phyloP scores from a whole-genome alignment of 2,797 vertebrate genomes.

The Aldrovandia affinis region DNA sequence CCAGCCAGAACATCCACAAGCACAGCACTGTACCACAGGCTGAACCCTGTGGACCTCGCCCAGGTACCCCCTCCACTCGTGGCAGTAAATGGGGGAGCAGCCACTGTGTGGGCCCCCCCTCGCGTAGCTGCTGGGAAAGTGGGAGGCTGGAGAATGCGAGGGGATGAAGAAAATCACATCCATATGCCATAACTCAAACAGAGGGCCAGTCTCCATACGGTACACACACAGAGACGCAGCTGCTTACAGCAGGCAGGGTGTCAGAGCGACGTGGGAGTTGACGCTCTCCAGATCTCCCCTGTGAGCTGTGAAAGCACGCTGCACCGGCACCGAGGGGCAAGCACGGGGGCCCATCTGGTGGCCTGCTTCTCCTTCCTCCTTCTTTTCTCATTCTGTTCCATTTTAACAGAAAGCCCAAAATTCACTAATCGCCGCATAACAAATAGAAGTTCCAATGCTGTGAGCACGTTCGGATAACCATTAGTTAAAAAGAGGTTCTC shows the following conservation, averaged over 20 bases:
- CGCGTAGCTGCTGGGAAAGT: background rate
- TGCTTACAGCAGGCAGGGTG: conserved; percentile 11
- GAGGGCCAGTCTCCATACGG: conserved; percentile 43
- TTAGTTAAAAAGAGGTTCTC: background rate
- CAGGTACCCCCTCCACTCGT: background rate
- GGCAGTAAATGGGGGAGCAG: conserved; percentile 23
- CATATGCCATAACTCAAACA: conserved; percentile 68
- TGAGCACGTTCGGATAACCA: background rate
- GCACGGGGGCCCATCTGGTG: background rate
- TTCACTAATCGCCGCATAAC: background rate
- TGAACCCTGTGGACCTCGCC: background rate
- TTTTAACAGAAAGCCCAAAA: background rate
- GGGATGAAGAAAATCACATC: conserved; percentile 70
- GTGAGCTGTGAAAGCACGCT: background rate
- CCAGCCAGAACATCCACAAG: background rate
- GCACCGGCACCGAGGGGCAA: background rate
- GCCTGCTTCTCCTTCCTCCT: background rate
- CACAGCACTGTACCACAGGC: background rate
- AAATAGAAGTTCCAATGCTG: background rate
- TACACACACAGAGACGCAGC: conserved; percentile 23
- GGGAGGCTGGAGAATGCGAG: conserved; percentile 57
- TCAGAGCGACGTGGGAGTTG: conserved; percentile 22
- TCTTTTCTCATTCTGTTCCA: background rate
- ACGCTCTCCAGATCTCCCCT: conserved; percentile 29
- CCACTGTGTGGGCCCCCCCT: conserved; percentile 50